Conservation (phyloP, 2,113 vertebrate genomes). For the Myrmecobius fasciatus region DNA sequence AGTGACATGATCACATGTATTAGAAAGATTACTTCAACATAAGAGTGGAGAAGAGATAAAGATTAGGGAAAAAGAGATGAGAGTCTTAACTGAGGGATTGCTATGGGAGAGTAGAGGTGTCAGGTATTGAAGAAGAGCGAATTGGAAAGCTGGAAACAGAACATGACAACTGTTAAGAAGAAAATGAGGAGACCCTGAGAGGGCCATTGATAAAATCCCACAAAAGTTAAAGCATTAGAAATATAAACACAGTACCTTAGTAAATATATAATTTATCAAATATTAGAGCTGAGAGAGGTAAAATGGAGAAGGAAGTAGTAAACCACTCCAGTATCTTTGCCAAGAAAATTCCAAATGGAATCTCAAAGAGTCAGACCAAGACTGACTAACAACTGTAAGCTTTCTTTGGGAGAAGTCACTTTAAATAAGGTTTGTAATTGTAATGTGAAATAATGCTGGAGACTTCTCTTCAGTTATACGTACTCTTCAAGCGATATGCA, state of each 20-base stretch:
- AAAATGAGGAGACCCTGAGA: background rate
- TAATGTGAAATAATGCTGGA: background rate
- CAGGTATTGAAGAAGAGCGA: accelerated
- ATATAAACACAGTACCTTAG: background rate
- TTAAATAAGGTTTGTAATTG: background rate
- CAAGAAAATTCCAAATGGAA: background rate
- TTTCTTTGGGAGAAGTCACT: background rate
- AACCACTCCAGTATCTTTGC: background rate
- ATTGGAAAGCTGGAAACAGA: background rate
- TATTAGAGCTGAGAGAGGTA: background rate
- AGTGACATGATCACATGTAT: background rate
- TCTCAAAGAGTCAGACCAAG: background rate
- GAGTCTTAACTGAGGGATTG: background rate
- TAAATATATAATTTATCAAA: background rate
- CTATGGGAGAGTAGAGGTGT: accelerated
- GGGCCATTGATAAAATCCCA: background rate
- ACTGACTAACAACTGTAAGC: background rate
- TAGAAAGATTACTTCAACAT: background rate
- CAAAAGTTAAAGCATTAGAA: background rate
- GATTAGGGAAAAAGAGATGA: accelerated
- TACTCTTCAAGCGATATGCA: background rate
- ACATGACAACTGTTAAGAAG: background rate
- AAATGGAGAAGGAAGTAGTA: background rate
- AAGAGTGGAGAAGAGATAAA: background rate
- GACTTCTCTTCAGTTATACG: background rate